Evolutionary conservation across 2,797 vertebrate species (phyloP), one percentile per base, ranked within the genome.

Genomic region (Lepus townsendii): DNA sequence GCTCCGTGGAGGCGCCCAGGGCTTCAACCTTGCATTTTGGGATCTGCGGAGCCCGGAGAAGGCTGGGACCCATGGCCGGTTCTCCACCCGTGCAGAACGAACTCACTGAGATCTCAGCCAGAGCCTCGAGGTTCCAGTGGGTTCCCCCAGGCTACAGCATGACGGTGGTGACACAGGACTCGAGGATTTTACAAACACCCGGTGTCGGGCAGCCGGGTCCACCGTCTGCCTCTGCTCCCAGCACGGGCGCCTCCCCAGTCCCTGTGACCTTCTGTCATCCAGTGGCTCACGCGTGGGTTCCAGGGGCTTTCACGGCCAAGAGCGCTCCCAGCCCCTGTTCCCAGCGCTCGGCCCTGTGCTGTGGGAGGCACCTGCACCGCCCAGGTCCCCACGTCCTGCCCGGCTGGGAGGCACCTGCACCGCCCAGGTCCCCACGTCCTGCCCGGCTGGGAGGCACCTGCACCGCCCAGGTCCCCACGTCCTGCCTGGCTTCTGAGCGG

Each of bases 1-100:
- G 42, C 42, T 47, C 42, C 1, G 8, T 47, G 42, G 42, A 47
- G 42, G 42, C 9, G 42, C 42, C 42, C 65, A 63, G 72, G 66
- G 69, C 22, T n/a, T 60, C 72, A 7, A 1, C 0, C 12, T 42
- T 42, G 10, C 10, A 0, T 0, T 47, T 54, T 10, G 2, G 38
- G 57, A 72, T 57, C 63, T 27, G 7, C 14, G 27, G 0, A 32
- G 32, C 66, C 71, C 71, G 60, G 52, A 66, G 66, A 62, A 42
- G 71, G 38, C 30, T 60, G 14, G 72, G n/a, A 30, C 47, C 38
- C 30, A 9, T 1, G 38, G 38, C 13, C 68, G 27, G 22, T n/a
- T 68, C n/a, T 35, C 83, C 42, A 35, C 78, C 52, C 27, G 0
- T 22, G 17, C 54, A 32, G 27, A 54, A 22, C 1, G 26, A 78